Percentiles rank a stretch among this genome's conserved stretches.
These are phyloP conservation scores for Pachyramphus minor DNA, from an alignment of 2,113 vertebrate species.

Conservation along the genomic window DNA sequence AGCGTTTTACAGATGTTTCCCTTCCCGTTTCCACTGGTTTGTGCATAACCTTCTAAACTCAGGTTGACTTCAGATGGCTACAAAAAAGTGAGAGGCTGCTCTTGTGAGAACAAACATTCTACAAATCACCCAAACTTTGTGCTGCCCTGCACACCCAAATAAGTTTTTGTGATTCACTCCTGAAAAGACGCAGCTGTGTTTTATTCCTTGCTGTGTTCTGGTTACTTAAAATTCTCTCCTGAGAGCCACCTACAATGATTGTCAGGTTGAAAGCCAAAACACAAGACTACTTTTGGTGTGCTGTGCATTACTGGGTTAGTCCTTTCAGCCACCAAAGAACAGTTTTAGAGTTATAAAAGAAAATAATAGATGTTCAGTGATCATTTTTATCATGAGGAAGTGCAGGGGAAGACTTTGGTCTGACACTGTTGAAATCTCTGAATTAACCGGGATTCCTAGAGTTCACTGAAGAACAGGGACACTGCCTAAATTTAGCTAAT, in stretches of 20 bases:
- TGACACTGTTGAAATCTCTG: neutral
- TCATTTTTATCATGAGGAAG: neutral
- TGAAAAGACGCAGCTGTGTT: neutral
- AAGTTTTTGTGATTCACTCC: neutral
- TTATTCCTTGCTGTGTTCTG: neutral
- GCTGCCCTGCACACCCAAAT: neutral
- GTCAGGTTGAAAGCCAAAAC: neutral
- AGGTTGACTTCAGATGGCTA: neutral
- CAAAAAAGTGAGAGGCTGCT: neutral
- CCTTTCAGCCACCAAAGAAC: neutral
- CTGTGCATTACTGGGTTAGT: neutral
- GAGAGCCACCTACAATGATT: neutral
- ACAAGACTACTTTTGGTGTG: neutral
- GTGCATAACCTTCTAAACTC: neutral
- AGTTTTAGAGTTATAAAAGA: neutral
- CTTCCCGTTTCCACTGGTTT: neutral
- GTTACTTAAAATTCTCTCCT: neutral
- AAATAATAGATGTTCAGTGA: neutral
- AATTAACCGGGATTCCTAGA: neutral
- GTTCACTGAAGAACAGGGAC: neutral
- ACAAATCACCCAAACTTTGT: neutral
- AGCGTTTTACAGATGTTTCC: neutral
- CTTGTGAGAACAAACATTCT: neutral
- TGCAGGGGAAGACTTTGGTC: neutral
- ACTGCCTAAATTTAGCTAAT: neutral